Evolutionary conservation across 2,113 vertebrate species (phyloP).

Genomic region (Polyodon spathula): DNA sequence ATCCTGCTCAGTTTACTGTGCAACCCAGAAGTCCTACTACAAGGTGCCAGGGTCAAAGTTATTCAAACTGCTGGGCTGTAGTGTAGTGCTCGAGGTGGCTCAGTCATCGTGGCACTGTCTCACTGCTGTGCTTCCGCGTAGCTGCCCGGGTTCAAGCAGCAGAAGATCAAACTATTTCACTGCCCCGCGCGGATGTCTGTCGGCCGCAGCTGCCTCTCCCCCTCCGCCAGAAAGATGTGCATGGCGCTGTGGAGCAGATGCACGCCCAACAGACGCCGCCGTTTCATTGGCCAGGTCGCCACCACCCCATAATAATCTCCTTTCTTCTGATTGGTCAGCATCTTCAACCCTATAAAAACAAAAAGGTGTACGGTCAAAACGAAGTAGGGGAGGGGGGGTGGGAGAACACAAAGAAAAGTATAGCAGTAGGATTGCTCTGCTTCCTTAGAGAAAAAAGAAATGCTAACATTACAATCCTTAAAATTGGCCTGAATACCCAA

Average conservation of each 20-base stretch:
- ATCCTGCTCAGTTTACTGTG: neutral
- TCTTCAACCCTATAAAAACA: slow-evolving; percentile 58
- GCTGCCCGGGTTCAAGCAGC: too few relatives aligned
- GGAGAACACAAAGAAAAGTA: too few relatives aligned
- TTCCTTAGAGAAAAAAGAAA: too few relatives aligned
- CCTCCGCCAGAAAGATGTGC: slow-evolving; percentile 81
- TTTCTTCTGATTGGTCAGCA: slow-evolving; percentile 76
- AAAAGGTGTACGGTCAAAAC: slow-evolving; percentile 1
- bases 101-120: neutral
- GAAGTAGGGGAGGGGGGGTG: too few relatives aligned
- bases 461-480: too few relatives aligned
- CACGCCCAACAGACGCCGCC: slow-evolving; percentile 60
- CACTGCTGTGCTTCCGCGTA: neutral
- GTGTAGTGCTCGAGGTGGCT: neutral
- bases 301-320: slow-evolving; percentile 72
- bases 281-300: slow-evolving; percentile 56
- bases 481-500: too few relatives aligned
- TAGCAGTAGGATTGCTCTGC: too few relatives aligned
- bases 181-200: slow-evolving; percentile 53
- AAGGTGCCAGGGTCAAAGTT: neutral
- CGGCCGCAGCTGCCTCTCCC: slow-evolving; percentile 73
- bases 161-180: too few relatives aligned
- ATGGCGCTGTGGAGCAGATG: slow-evolving; percentile 69
- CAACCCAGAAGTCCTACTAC: neutral
- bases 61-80: neutral